Evolutionary conservation across 2,113 vertebrate species (phyloP).

Genomic region (Xenopus laevis): DNA sequence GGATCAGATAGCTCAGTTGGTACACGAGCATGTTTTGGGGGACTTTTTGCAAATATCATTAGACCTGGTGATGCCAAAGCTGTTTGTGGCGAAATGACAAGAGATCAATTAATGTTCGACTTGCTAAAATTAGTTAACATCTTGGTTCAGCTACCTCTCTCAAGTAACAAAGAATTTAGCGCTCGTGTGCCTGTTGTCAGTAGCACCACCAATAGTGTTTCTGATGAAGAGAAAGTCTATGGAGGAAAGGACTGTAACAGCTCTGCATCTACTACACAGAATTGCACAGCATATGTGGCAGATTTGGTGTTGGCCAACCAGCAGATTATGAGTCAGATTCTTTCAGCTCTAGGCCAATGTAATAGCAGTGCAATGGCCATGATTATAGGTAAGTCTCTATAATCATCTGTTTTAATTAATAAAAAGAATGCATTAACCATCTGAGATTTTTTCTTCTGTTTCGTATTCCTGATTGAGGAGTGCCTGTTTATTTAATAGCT

Average conservation of each 20-base stretch:
- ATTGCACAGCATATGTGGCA: constrained; percentile 82
- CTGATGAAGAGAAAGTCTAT: constrained; percentile 96
- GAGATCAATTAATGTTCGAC: constrained; percentile 97
- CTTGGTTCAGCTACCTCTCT: constrained; percentile 90
- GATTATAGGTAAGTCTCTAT: constrained; percentile 88
- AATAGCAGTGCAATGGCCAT: constrained; percentile 99
- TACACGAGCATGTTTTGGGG: constrained; percentile 92
- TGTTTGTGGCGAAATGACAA: constrained; percentile 92
- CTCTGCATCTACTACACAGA: constrained; percentile 69
- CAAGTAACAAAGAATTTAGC: constrained; percentile 89
- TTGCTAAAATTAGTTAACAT: constrained; percentile 92
- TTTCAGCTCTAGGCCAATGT: constrained; percentile 94
- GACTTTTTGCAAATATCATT: constrained; percentile 95
- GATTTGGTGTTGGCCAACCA: constrained; percentile 96
- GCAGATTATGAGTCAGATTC: constrained; percentile 98
- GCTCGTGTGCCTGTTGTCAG: constrained; percentile 76
- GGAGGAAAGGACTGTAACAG: constrained; percentile 87
- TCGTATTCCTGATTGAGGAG: background rate
- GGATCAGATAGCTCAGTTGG: constrained; percentile 94
- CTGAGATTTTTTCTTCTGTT: background rate
- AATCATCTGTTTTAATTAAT: background rate
- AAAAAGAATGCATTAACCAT: background rate
- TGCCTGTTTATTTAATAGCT: no score
- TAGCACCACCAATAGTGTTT: constrained; percentile 85
- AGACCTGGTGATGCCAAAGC: constrained; percentile 97